Evolutionary conservation across 2,888 invertebrate species (phyloP).

Genomic region (Penaeus monodon): DNA sequence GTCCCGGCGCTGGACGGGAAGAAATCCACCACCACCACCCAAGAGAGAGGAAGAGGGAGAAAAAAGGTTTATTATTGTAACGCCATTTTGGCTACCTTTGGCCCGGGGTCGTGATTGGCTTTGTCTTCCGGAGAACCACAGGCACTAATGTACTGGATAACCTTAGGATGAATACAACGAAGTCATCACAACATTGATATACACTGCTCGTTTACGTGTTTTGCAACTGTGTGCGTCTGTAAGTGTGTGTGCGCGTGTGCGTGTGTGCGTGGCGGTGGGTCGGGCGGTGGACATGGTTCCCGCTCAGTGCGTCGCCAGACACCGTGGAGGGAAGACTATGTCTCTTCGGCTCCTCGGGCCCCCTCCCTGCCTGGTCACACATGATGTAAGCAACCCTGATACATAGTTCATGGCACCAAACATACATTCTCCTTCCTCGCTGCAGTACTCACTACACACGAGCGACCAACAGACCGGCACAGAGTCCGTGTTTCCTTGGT

Average conservation of each 20-base stretch:
- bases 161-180: no score
- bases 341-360: conserved; percentile 25
- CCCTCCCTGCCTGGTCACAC: conserved; percentile 39
- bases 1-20: no score
- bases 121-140: no score
- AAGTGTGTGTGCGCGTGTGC: neutral
- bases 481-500: conserved; percentile 14
- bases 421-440: conserved; percentile 14
- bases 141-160: no score
- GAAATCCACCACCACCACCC: no score
- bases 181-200: no score
- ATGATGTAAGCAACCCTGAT: neutral
- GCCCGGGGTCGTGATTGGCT: no score
- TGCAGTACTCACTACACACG: conserved; percentile 48
- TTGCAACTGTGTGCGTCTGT: no score
- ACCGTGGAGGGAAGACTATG: conserved; percentile 20
- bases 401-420: conserved; percentile 11
- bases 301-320: conserved; percentile 64
- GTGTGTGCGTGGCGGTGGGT: conserved; percentile 22
- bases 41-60: neutral
- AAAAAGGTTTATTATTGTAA: neutral
- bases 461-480: conserved; percentile 24
- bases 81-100: no score
- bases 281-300: neutral
- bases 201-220: no score